Base-by-base conservation (phyloP, 37 sponge, comb jelly and placozoan genomes). In the Beroe forskalii region DNA sequence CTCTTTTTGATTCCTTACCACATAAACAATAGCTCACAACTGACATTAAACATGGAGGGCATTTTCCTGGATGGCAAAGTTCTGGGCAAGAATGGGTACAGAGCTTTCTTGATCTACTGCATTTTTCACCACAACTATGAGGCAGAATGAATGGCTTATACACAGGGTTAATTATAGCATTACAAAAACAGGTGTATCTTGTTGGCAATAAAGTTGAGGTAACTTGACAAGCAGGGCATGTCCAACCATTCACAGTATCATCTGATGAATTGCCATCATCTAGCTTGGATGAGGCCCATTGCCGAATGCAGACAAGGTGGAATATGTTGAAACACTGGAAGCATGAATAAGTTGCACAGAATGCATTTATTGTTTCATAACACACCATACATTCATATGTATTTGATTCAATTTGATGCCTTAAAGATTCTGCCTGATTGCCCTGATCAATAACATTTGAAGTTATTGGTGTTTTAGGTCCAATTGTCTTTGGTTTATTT, bases 311-410 rank as follows among this genome's bases (percentile, higher is more conserved):
- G 1, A 37, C 40, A 6, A 80, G 55, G 40, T 80, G 86, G 27
- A 80, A 80, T 44, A 80, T 80, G 22, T 80, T 80, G 55, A 27
- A 80, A n/a, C 86, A 80, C 42, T 44, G 86, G 28, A 80, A 42
- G 22, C 86, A 80, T 2, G 86, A 80, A 44, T 80, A 80, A 44
- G 86, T 80, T 17, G 86, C 86, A 80, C 86, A 80, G 30, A 80
- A 80, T 80, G 86, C 86, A 42, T 80, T 80, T 4, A 80, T 38
- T 17, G 44, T 44, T 9, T 80, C 86, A 44, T 80, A 80, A 25
- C 86, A 80, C 27, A 80, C 86, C 86, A 80, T 80, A 48, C 86
- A 80, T 80, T 80, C 86, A 44, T 41, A 80, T 9, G 86, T 80
- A 24, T 80, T 80, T 23, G 86, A 80, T 27, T 80, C 86, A 44